Base-by-base conservation (phyloP, 2,888 invertebrate genomes). In the Drosophila kanekoi region DNA sequence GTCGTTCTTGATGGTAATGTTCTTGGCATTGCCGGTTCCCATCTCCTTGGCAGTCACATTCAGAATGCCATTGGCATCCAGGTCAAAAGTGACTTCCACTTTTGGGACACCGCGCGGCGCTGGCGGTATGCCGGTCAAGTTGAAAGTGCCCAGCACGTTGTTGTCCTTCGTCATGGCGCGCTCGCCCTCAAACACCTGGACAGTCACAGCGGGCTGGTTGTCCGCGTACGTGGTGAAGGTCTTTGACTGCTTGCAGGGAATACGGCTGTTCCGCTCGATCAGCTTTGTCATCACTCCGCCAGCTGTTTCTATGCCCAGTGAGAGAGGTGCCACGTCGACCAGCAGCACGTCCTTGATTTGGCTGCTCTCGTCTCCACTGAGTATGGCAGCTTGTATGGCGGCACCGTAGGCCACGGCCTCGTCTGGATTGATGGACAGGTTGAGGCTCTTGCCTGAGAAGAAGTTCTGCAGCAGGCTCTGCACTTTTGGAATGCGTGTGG, bases 101-200 rank as follows among this genome's bases (percentile, higher is more conserved):
- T 95, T 97, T 72, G 95, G 98, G 73, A 96, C 98, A 90, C 95
- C 98, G 73, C 95, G 96, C 64, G 95, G 98, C 91, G 96, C 97
- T n/a, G 98, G 98, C 1, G 98, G 98, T 89, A 99, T 98, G 37
- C 98, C 98, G 6, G 97, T 96, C 56, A 99, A 94, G 92, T 99
- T 98, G 93, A 99, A 99, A 91, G 97, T 98, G 60, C 99, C 99
- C 72, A 99, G 94, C 45, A 97, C 93, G 92, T 98, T 97, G 94
- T 98, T 98, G 92, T 98, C 98, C 90, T 96, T 97, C 77, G 98
- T 98, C 97, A 98, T 96, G 45, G 97, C 97, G 38, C 97, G 93
- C 92, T 96, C 96, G 33, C 96, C 96, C 90, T 96, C 96, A 90
- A 94, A 95, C 14, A 96, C 96, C 90, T 96, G 95, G 67, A 96